Evolutionary conservation across 2,888 invertebrate species (phyloP), one percentile per base, ranked within the genome.

Genomic region (Sphecodes monilicornis): DNA sequence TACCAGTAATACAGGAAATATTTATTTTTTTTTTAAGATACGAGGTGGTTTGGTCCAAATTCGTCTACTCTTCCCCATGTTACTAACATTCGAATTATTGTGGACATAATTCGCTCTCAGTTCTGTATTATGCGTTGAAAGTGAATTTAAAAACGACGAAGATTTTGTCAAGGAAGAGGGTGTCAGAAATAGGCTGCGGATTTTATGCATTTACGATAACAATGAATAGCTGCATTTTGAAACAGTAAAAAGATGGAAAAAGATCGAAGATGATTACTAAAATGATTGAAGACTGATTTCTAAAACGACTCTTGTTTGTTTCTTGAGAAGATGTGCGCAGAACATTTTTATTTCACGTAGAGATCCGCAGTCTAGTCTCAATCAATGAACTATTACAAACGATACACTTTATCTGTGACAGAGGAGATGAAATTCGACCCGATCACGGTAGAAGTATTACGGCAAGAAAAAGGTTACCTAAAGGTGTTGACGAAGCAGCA

Each of bases 401-500:
- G 22, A 3, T n/a, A 5, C 13, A 1, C 29, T 60, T 13, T 29
- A 29, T 60, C 26, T 13, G 57, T 60, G 13, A 10, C 86, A 94
- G 94, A 94, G 91, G 94, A 94, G 81, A 92, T 98, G 85, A 97
- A 98, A 54, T 98, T 99, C 94, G 99, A 99, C 91, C 97, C 98
- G 0, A 98, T 99, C 86, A 98, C 98, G 0, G 96, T 98, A 69
- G 98, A 98, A 89, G 97, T 97, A 3, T 96, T 99, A 72, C 97
- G 97, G 32, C 97, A 97, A 91, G 99, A 99, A 95, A 99, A 99
- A 94, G 97, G 97, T 39, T 99, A 98, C 95, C 96, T 97, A 91
- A 99, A 99, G 95, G 97, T 98, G 54, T 97, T 98, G 71, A 97
- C 98, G 92, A 99, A 99, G 94, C 99, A 99, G 93, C 98, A 98